Conservation (phyloP, 2,797 vertebrate genomes). For the Borostomias antarcticus region DNA sequence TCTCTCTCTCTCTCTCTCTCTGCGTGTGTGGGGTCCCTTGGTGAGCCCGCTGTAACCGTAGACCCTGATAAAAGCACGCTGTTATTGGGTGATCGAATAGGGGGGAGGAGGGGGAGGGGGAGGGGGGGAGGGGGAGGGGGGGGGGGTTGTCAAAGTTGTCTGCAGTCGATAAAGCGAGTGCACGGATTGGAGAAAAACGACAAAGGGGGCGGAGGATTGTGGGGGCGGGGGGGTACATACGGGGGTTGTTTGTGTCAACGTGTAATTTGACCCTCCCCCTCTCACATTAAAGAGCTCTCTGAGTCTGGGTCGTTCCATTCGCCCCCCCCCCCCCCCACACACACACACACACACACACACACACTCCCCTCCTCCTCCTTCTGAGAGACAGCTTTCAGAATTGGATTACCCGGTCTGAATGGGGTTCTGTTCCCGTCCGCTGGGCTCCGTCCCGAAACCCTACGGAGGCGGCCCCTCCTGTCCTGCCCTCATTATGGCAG, state of each 20-base stretch:
- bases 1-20: background rate
- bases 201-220: background rate
- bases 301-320: conserved; percentile 1
- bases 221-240: conserved; percentile 7
- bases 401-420: conserved; percentile 75
- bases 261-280: conserved; percentile 57
- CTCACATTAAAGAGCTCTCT: conserved; percentile 55
- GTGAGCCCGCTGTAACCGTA: conserved; percentile 60
- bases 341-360: too few species aligned
- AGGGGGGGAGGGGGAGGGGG: background rate
- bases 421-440: conserved; percentile 62
- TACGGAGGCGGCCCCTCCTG: conserved; percentile 35
- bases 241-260: conserved; percentile 24
- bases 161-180: background rate
- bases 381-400: conserved; percentile 70
- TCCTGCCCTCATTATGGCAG: conserved; percentile 62
- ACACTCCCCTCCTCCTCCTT: conserved; percentile 16
- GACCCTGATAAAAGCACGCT: conserved; percentile 52
- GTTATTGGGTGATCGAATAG: conserved; percentile 59
- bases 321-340: conserved; percentile 24
- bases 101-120: background rate
- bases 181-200: background rate
- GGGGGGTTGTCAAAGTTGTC: conserved; percentile 9
- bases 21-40: conserved; percentile 23
- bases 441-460: conserved; percentile 62